Evolutionary conservation across 1,140 invertebrate species (phyloP), one percentile per base, ranked within the genome.

Genomic region (Drosophila leontia): DNA sequence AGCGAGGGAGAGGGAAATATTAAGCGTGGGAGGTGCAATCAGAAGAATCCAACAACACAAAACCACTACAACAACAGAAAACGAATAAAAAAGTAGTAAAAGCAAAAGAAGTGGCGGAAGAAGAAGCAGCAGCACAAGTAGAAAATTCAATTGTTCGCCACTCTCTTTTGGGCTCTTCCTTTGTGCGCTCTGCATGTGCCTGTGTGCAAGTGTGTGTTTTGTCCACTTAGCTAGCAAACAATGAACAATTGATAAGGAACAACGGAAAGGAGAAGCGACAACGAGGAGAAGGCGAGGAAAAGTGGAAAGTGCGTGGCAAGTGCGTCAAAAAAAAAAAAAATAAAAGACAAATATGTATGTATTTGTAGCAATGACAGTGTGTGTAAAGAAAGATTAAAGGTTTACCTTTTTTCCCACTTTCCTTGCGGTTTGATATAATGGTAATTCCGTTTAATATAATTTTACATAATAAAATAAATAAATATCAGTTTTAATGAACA

Each of bases 61-160:
- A 51, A 50, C 15, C 47, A 60, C 48, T 67, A 59, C 51, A 64
- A 51, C 32, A 53, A 35, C 37, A 60, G 47, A 50, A 82, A 53
- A 23, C 68, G 75, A 87, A 81, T 70, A 63, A 79, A 85, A 82
- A 82, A 85, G 58, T 85, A 87, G 79, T 77, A 59, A 77, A 78
- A 77, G 69, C 51, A 59, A 47, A 70, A 59, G 50, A 39, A 67
- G 62, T 41, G 35, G 35, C n/a, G 42, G 70, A 37, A 17, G 41
- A 75, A 44, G 71, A 63, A 76, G 62, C 53, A 29, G 41, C 70
- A 75, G 69, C 60, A 77, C 72, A 84, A 84, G 82, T 82, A 82
- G 80, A 87, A 87, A 86, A 83, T 80, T 86, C 83, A 86, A 86
- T 86, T 86, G 83, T 88, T 81, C 34, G 45, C 35, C 75, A 53